phyloP scores from a whole-genome alignment of 2,113 vertebrate species.

The Periophthalmodon schlosseri region DNA sequence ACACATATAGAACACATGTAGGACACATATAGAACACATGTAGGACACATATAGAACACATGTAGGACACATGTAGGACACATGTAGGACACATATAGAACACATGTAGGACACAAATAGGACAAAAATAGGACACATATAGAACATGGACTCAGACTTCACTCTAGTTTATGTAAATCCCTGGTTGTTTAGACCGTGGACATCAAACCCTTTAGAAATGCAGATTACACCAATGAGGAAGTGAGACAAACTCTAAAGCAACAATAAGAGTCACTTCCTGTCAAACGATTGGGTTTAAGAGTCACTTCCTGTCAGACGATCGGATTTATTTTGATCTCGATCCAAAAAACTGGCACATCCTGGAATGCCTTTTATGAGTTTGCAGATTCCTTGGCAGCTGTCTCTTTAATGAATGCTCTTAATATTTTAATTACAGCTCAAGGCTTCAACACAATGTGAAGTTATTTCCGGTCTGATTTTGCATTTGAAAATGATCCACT shows the following conservation, averaged over 20 bases:
- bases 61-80: no score
- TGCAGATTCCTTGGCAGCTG: slow-evolving; percentile 6
- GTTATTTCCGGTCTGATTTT: neutral
- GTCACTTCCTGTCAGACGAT: neutral
- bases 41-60: no score
- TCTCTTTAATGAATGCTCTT: neutral
- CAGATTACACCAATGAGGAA: neutral
- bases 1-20: no score
- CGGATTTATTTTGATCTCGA: neutral
- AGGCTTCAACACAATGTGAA: neutral
- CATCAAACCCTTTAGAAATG: neutral
- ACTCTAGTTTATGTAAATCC: no score
- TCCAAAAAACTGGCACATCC: slow-evolving; percentile 5
- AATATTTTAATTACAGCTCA: neutral
- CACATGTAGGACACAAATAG: no score
- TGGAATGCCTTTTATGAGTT: slow-evolving; percentile 1
- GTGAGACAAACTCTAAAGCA: neutral
- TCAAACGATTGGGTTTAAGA: neutral
- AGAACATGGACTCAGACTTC: no score
- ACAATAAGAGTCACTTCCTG: no score
- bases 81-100: neutral
- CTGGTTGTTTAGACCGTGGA: no score
- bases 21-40: no score
- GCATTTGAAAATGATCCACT: neutral
- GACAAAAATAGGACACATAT: no score